Conservation (phyloP, 2,888 invertebrate species). For the Ceriagrion tenellum region DNA sequence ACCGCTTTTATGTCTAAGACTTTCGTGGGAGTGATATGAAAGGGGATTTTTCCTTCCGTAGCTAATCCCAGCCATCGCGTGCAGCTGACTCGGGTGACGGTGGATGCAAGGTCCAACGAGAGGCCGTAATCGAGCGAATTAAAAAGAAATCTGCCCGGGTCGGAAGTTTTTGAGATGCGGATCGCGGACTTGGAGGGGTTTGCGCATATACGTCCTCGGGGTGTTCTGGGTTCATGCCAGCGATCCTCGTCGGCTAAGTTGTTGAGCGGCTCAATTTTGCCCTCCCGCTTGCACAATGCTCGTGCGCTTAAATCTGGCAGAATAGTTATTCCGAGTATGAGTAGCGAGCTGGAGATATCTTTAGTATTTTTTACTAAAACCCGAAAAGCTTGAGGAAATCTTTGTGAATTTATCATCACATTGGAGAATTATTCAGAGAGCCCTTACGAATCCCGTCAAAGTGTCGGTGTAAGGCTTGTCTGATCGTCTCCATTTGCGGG, state of each 20-base stretch:
- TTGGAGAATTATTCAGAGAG: no score
- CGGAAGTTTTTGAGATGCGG: slow-evolving; percentile 10
- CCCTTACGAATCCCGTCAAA: no score
- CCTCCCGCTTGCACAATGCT: neutral
- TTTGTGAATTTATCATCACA: no score
- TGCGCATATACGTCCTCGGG: neutral
- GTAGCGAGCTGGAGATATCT: neutral
- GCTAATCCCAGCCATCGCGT: neutral
- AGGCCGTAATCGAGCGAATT: neutral
- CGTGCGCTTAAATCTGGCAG: neutral
- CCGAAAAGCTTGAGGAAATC: neutral
- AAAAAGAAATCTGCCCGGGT: neutral
- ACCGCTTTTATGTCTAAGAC: neutral
- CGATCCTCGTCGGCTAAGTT: neutral
- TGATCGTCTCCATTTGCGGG: no score
- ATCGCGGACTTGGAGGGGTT: neutral
- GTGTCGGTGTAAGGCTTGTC: no score
- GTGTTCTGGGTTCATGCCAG: neutral
- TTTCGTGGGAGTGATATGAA: neutral
- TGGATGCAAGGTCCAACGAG: neutral
- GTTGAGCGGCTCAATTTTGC: neutral
- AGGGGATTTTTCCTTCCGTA: neutral
- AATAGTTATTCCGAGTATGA: neutral
- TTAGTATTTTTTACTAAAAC: neutral
- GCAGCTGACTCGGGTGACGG: neutral